phyloP scores from a whole-genome alignment of 1,140 invertebrate genomes.

The Maniola jurtina region DNA sequence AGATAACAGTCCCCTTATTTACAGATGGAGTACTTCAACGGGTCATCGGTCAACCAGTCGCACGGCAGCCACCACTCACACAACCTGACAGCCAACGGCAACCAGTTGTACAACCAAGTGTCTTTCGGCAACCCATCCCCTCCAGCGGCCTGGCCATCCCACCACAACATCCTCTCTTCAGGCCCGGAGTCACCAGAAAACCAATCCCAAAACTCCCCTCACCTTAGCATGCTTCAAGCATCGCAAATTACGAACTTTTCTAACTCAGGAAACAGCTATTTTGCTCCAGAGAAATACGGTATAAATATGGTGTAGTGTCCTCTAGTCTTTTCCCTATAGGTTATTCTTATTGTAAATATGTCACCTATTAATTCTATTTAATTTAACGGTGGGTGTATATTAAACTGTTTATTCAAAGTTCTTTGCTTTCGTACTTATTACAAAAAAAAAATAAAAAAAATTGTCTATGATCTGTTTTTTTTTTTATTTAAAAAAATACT shows the following conservation, averaged over 20 bases:
- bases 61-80: conserved; percentile 64
- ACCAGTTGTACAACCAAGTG: conserved; percentile 74
- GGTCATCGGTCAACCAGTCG: conserved; percentile 67
- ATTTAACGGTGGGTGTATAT: conserved; percentile 13
- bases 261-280: conserved; percentile 67
- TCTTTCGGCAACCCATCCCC: conserved; percentile 67
- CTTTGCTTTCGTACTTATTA: conserved; percentile 15
- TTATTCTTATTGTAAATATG: conserved; percentile 47
- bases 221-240: conserved; percentile 71
- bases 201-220: conserved; percentile 64
- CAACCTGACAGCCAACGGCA: conserved; percentile 64
- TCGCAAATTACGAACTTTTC: conserved; percentile 72
- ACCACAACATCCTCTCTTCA: conserved; percentile 68
- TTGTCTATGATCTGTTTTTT: background rate
- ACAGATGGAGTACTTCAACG: conserved; percentile 84
- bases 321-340: conserved; percentile 58
- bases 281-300: conserved; percentile 75
- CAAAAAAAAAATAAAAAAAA: conserved; percentile 8
- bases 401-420: conserved; percentile 11
- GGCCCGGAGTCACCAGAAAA: conserved; percentile 69
- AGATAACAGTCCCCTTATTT: conserved; percentile 14
- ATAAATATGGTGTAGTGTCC: conserved; percentile 77
- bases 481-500: background rate
- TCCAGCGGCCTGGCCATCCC: conserved; percentile 61
- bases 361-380: conserved; percentile 16